Base-by-base conservation (phyloP, 2,113 vertebrate species). In the Caranx ignobilis region DNA sequence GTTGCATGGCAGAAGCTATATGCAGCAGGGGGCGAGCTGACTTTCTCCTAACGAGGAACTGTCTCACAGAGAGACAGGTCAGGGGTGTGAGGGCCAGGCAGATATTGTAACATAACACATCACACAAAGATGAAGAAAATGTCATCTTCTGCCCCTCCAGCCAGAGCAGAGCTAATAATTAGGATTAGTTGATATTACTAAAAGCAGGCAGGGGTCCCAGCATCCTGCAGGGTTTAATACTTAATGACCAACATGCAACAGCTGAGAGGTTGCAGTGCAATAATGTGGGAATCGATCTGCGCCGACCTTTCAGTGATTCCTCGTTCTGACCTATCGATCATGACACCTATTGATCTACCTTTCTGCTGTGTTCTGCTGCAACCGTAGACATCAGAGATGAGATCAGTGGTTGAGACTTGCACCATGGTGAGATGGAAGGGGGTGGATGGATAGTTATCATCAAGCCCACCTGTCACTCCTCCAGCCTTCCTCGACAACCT, bases 241-340 rank as follows among this genome's bases (percentile, higher is more conserved):
- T 77, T 69, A 88, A 85, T 92, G 87, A 86, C 73, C 80, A 89
- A 79, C 77, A 93, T 71, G 79, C 59, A 69, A 88, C 89, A 89
- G 79, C 87, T 88, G 72, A 87, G 72, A 91, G 87, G 68, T 77
- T 79, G 65, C 43, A n/a, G 77, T n/a, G 57, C 31, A 93, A 89
- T 80, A 79, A 87, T 67, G 77, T 79, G 81, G 72, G 74, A 90
- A 67, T 74, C 52, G 82, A 94, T 88, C 18, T 37, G 0, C 7
- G 35, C 77, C 74, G 87, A 89, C 85, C 86, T 90, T 94, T 92
- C 81, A 75, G 80, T 82, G 5, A 54, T 48, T 88, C 88, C 72
- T 82, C 85, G 68, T 79, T 91, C 91, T 94, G 92, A 92, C 85
- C 88, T 91, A 95, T 95, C 77, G 87, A 87, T 84, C 85, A 87